A percentile compares a stretch with the other conserved stretches of the same genome.
Evolutionary conservation across 2,888 invertebrate genomes (phyloP).

Genomic region (Cancer borealis): DNA sequence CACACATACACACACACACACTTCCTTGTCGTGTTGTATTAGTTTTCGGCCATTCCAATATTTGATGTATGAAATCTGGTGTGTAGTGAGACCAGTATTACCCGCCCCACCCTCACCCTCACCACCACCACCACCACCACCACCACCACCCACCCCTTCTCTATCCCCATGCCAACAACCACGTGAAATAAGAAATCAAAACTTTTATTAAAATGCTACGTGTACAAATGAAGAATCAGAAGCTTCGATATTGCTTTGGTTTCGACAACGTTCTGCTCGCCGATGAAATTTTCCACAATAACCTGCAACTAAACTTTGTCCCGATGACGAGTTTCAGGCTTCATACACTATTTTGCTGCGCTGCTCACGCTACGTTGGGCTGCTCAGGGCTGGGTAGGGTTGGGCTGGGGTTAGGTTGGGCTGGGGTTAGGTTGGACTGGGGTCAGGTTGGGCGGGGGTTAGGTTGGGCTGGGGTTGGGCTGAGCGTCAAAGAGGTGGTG

Average conservation of each 20-base stretch:
- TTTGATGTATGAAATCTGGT: background rate
- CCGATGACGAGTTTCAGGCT: no score
- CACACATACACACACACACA: background rate
- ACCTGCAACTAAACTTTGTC: background rate
- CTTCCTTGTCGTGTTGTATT: background rate
- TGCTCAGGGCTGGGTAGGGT: no score
- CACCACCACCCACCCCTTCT: background rate
- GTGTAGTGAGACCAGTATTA: background rate
- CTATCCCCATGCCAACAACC: no score
- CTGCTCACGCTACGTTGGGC: no score
- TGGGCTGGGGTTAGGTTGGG: no score
- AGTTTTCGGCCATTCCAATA: background rate
- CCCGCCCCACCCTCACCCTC: background rate
- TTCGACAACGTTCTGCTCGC: background rate
- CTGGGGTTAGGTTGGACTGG: no score
- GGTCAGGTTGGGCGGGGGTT: no score
- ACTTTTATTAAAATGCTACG: background rate
- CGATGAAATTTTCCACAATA: slow-evolving; percentile 1
- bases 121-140: background rate
- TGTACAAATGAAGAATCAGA: background rate
- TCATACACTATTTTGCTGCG: no score
- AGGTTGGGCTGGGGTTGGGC: no score
- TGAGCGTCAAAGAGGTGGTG: no score
- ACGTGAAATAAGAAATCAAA: background rate
- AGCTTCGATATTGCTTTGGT: background rate